Percentiles rank a stretch among this genome's conserved stretches.
These are phyloP conservation scores for Danio aesculapii DNA, from an alignment of 2,797 vertebrate species.

Conservation along the genomic window DNA sequence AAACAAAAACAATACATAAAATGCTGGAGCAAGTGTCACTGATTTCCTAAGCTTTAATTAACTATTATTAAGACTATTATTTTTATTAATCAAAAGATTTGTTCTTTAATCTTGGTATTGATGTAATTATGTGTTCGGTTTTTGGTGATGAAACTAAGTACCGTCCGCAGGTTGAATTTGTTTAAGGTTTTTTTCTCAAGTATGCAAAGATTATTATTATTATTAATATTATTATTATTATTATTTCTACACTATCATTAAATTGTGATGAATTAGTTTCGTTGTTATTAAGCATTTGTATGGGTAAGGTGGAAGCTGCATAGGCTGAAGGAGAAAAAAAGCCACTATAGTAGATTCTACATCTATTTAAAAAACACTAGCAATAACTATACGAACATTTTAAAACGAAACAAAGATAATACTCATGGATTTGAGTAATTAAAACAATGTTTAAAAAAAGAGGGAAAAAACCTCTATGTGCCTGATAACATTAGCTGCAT, in stretches of 20 bases:
- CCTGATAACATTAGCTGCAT: neutral
- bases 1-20: conserved; percentile 86
- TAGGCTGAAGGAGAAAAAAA: neutral
- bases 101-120: neutral
- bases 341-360: neutral
- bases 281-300: conserved; percentile 12
- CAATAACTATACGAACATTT: neutral
- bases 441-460: too few species aligned
- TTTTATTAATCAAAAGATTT: neutral
- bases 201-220: neutral
- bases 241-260: neutral
- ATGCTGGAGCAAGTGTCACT: conserved; percentile 70
- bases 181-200: neutral
- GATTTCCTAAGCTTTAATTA: conserved; percentile 32
- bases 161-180: neutral
- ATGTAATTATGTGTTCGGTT: neutral
- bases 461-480: neutral
- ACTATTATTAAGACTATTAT: neutral
- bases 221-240: conserved; percentile 11
- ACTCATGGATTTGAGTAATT: neutral
- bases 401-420: neutral
- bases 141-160: neutral
- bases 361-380: neutral
- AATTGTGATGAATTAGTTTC: neutral
- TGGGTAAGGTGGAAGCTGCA: neutral